phyloP scores from a whole-genome alignment of 2,888 invertebrate genomes.

The Folsomia manolachei region DNA sequence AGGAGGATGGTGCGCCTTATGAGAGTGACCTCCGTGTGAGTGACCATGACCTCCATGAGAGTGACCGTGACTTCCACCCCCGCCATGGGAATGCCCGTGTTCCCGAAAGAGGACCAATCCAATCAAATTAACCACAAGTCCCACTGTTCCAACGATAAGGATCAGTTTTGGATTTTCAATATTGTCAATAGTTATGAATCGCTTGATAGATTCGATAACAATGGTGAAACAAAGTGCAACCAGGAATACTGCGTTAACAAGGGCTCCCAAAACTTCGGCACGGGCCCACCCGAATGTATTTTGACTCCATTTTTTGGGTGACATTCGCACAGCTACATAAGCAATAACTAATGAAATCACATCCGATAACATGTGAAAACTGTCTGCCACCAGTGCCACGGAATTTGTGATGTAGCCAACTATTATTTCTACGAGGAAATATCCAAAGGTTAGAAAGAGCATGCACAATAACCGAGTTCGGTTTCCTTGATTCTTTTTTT shows the following conservation, averaged over 20 bases:
- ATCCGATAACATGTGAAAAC: constrained; percentile 97
- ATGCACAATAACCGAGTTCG: constrained; percentile 88
- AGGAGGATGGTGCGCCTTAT: neutral
- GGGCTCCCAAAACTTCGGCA: constrained; percentile 94
- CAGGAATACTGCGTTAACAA: constrained; percentile 96
- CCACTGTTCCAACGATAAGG: constrained; percentile 82
- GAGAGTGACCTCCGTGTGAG: constrained; percentile 59
- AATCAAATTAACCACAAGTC: constrained; percentile 84
- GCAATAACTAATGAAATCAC: constrained; percentile 93
- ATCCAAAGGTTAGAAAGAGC: constrained; percentile 84
- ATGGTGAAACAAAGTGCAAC: constrained; percentile 97
- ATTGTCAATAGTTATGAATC: constrained; percentile 74
- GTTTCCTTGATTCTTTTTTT: constrained; percentile 56
- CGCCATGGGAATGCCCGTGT: constrained; percentile 9
- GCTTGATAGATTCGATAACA: constrained; percentile 89
- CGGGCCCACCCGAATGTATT: constrained; percentile 99
- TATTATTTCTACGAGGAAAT: constrained; percentile 91
- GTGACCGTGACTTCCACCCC: constrained; percentile 9
- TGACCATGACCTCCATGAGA: constrained; percentile 58
- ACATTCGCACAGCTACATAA: constrained; percentile 92
- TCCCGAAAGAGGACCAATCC: constrained; percentile 86
- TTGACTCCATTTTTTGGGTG: constrained; percentile 94
- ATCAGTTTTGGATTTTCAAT: constrained; percentile 81
- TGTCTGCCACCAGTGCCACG: constrained; percentile 93
- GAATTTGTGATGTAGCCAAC: constrained; percentile 95